A percentile compares a stretch with the other conserved stretches of the same genome.
Conservation (phyloP, 2,888 invertebrate genomes). For the Candidula unifasciata region DNA sequence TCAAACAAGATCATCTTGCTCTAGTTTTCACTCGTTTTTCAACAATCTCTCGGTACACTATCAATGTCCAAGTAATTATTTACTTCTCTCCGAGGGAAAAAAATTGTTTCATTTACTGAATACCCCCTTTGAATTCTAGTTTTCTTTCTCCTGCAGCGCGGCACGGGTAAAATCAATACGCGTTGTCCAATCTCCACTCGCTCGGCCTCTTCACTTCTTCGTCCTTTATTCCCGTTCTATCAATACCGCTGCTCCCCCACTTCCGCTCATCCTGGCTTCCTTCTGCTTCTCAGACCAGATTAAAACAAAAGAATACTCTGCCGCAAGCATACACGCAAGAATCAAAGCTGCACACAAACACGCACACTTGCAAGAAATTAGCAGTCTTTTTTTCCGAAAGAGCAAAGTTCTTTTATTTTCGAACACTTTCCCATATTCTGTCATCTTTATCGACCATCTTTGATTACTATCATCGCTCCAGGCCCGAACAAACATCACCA, state of each 20-base stretch:
- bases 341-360: neutral
- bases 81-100: neutral
- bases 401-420: conserved; percentile 9
- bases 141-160: neutral
- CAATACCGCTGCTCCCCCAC: neutral
- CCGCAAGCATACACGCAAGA: no score
- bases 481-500: conserved; percentile 2
- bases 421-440: neutral
- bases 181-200: neutral
- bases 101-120: no score
- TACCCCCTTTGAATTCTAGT: no score
- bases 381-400: conserved; percentile 6
- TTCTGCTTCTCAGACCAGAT: neutral
- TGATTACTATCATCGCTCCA: conserved; percentile 14
- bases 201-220: neutral
- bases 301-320: no score
- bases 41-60: no score
- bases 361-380: neutral
- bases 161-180: neutral
- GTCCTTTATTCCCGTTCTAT: neutral
- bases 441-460: conserved; percentile 3
- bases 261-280: neutral
- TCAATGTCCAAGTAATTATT: neutral
- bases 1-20: no score
- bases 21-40: no score